A percentile compares a stretch with the other conserved stretches of the same genome.
Evolutionary conservation across 2,113 vertebrate species (phyloP).

Genomic region (Nicator chloris): DNA sequence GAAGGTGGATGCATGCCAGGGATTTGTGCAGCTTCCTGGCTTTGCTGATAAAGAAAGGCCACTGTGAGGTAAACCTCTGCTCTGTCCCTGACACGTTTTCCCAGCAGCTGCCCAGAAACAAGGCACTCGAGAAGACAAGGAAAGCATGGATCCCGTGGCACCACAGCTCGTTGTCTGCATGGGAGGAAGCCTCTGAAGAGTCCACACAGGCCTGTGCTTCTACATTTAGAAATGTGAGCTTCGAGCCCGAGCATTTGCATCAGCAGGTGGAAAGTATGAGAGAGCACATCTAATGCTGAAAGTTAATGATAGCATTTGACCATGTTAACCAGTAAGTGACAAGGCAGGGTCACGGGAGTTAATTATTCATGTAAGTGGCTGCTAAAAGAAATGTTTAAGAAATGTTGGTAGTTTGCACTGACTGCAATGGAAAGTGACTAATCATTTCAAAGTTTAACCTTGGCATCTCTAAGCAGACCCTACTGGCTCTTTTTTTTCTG

Average conservation of each 20-base stretch:
- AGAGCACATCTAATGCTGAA: not conserved
- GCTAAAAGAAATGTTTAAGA: slow-evolving; percentile 42
- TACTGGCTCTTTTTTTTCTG: not conserved
- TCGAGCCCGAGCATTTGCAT: not conserved
- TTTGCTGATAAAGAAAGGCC: slow-evolving; percentile 66
- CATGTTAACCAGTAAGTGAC: slow-evolving; percentile 39
- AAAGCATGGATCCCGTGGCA: not conserved
- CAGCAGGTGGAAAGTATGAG: not conserved
- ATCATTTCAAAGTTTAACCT: slow-evolving; percentile 40
- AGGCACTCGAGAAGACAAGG: not conserved
- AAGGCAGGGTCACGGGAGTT: slow-evolving; percentile 47
- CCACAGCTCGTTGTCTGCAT: not conserved
- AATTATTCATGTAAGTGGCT: slow-evolving; percentile 56
- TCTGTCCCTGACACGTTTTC: not conserved
- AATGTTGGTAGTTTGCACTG: slow-evolving; percentile 10
- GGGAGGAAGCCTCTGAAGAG: not conserved
- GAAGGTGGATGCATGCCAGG: slow-evolving; percentile 65
- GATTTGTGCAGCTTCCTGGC: slow-evolving; percentile 72
- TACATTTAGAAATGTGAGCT: slow-evolving; percentile 15
- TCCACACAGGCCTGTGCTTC: not conserved
- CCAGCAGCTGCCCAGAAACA: not conserved
- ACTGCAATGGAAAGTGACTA: slow-evolving; percentile 36
- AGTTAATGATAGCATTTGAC: slow-evolving; percentile 14
- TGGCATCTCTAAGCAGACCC: slow-evolving; percentile 32
- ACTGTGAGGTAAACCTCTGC: slow-evolving; percentile 17